Percentiles rank a stretch among this genome's conserved stretches.
Conservation (phyloP, 2,113 vertebrate genomes). For the Neoarius graeffei region DNA sequence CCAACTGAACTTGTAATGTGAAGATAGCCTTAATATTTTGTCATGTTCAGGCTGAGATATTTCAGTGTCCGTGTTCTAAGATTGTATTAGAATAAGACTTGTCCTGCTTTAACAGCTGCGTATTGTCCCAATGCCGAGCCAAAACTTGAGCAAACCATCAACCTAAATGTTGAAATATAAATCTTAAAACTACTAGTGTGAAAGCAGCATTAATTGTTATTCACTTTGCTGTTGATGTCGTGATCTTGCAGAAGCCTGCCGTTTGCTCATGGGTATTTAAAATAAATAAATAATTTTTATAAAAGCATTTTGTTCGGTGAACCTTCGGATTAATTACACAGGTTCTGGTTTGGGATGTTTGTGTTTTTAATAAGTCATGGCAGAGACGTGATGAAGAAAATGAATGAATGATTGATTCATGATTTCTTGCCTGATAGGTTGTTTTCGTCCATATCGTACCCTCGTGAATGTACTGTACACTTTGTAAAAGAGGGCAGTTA, state of each 20-base stretch:
- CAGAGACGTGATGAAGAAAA: no score
- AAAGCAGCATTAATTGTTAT: background rate
- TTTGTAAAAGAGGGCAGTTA: constrained; percentile 1
- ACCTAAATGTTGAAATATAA: background rate
- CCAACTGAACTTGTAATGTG: background rate
- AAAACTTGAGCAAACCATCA: background rate
- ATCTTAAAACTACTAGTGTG: background rate
- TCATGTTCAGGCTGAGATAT: background rate
- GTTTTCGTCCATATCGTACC: background rate
- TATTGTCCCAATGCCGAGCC: background rate
- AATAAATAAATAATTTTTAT: no score
- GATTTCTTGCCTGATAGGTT: background rate
- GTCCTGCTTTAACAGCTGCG: background rate
- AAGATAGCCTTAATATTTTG: background rate
- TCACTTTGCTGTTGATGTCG: background rate
- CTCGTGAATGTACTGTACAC: background rate
- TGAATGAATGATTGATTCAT: background rate
- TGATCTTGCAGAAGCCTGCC: background rate
- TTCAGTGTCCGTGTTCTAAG: background rate
- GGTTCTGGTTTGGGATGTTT: background rate
- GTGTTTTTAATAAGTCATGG: background rate
- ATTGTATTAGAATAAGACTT: background rate
- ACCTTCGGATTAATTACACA: background rate
- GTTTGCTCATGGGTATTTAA: background rate
- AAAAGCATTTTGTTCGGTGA: background rate